Conservation (phyloP, 37 sponge, comb jelly and placozoan species). For the Chondrosia reniformis region DNA sequence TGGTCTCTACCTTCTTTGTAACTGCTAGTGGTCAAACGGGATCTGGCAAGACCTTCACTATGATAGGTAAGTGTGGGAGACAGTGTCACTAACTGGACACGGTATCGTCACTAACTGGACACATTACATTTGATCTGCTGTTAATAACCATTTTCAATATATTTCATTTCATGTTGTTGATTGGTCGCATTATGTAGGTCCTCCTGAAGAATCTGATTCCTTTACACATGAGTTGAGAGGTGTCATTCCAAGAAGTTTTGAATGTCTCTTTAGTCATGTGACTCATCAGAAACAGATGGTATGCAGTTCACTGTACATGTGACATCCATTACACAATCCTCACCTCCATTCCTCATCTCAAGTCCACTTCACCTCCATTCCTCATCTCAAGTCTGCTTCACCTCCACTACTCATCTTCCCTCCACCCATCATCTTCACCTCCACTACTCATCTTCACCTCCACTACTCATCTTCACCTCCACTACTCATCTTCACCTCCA, state of each 20-base stretch:
- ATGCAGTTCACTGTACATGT: too few species aligned
- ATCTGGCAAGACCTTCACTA: conserved; percentile 87
- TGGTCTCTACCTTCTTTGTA: neutral
- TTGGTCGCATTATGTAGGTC: conserved; percentile 47
- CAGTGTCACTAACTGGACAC: neutral
- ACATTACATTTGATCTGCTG: neutral
- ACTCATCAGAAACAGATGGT: conserved; percentile 76
- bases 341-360: too few species aligned
- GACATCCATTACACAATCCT: too few species aligned
- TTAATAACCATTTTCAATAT: neutral
- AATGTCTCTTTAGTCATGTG: conserved; percentile 79
- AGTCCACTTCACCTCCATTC: too few species aligned
- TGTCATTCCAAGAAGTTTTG: conserved; percentile 77
- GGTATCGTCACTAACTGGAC: neutral
- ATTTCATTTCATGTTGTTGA: too few species aligned
- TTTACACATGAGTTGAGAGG: conserved; percentile 77
- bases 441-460: too few species aligned
- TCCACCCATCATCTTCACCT: too few species aligned
- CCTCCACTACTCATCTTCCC: too few species aligned
- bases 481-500: too few species aligned
- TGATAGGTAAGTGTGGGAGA: conserved; percentile 62
- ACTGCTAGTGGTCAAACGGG: conserved; percentile 83
- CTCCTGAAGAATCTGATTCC: conserved; percentile 50
- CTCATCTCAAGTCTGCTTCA: too few species aligned
- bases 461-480: too few species aligned